Conservation (phyloP, 30 jellyfish, hydroid and myxozoan species). For the Chironex yamaguchii region DNA sequence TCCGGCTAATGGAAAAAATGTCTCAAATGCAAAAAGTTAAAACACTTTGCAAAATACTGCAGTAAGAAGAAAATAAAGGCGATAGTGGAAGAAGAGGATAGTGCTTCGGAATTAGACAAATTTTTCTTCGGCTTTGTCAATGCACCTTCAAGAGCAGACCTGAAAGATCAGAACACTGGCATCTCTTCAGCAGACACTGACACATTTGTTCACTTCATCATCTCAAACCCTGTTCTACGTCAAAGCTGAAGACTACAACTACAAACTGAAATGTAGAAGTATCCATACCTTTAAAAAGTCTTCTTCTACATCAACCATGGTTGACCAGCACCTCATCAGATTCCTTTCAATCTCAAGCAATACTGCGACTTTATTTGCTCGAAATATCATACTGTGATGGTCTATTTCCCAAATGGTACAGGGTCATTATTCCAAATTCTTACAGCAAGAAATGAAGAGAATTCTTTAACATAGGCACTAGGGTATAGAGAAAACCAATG, state of each 20-base stretch:
- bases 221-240: too few relatives aligned
- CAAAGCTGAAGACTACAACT: not conserved
- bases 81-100: too few relatives aligned
- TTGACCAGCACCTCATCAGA: not conserved
- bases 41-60: too few relatives aligned
- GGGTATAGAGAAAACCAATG: too few relatives aligned
- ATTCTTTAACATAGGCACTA: not conserved
- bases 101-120: too few relatives aligned
- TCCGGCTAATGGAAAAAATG: not conserved
- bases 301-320: not conserved
- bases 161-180: not conserved
- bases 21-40: too few relatives aligned
- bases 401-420: not conserved
- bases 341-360: not conserved
- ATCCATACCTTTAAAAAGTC: not conserved
- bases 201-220: too few relatives aligned
- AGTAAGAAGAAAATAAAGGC: too few relatives aligned
- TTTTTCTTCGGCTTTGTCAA: too few relatives aligned
- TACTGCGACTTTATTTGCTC: not conserved
- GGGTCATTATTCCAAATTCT: too few relatives aligned
- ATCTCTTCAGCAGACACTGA: not conserved
- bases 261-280: not conserved
- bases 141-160: too few relatives aligned
- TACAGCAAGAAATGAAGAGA: not conserved
- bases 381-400: not conserved